Percentiles rank a stretch among this genome's conserved stretches.
Evolutionary conservation across 92 coral and sea anemone genomes (phyloP).

Genomic region (Palythoa heliodiscus): DNA sequence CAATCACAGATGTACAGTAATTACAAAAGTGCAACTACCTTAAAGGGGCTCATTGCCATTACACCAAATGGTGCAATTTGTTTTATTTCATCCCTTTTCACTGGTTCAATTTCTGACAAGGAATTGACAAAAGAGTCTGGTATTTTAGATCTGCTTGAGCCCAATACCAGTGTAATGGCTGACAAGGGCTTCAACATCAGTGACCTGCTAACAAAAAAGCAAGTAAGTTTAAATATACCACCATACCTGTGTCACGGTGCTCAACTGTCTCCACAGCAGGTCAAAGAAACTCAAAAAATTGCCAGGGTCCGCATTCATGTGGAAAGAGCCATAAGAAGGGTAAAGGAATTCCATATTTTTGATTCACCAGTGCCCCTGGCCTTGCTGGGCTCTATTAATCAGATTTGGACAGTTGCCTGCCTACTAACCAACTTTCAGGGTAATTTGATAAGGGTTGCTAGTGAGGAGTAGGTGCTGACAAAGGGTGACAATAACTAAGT

Average conservation of each 20-base stretch:
- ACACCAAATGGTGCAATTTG: conserved; percentile 5
- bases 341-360: conserved; percentile 51
- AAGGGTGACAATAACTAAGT: background rate
- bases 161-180: conserved; percentile 1
- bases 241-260: conserved; percentile 3
- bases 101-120: conserved; percentile 21
- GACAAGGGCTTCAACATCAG: conserved; percentile 1
- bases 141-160: conserved; percentile 4
- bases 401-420: conserved; percentile 62
- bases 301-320: conserved; percentile 62
- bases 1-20: conserved; percentile 43
- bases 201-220: background rate
- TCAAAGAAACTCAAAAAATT: conserved; percentile 47
- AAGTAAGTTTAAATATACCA: conserved; percentile 1
- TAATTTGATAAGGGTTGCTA: conserved; percentile 5
- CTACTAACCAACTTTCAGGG: conserved; percentile 21
- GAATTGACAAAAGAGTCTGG: conserved; percentile 13
- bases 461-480: background rate
- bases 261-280: background rate
- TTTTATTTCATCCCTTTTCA: conserved; percentile 6
- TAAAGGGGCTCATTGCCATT: conserved; percentile 13
- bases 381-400: conserved; percentile 61
- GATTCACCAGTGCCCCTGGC: conserved; percentile 57
- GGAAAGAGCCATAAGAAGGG: conserved; percentile 57
- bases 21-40: conserved; percentile 6